phyloP scores from a whole-genome alignment of 2,888 invertebrate species.

The Lochmaea capreae region DNA sequence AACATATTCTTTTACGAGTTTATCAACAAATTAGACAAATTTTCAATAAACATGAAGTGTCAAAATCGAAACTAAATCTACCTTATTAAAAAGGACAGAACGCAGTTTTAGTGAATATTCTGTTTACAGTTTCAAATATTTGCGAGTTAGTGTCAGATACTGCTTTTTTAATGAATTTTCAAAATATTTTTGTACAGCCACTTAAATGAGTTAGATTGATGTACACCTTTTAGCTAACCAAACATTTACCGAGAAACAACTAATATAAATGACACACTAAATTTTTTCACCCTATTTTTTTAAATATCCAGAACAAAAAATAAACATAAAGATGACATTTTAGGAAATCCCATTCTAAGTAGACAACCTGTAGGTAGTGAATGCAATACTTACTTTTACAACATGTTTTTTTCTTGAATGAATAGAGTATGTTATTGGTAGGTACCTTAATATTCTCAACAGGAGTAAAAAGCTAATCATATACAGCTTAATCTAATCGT shows the following conservation, averaged over 20 bases:
- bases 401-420: neutral
- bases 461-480: conserved; percentile 40
- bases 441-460: conserved; percentile 42
- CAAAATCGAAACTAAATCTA: no score
- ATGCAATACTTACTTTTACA: neutral
- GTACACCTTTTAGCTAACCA: no score
- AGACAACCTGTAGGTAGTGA: neutral
- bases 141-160: neutral
- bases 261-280: no score
- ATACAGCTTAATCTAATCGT: conserved; percentile 33
- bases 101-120: neutral
- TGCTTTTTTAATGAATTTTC: neutral
- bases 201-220: neutral
- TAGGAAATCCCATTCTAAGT: no score
- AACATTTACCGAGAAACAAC: no score
- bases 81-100: no score
- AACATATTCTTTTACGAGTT: no score
- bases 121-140: neutral
- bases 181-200: neutral
- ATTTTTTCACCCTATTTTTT: no score
- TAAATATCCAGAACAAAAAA: no score
- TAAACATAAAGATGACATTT: no score
- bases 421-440: conserved; percentile 37
- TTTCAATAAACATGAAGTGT: no score
- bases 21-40: no score